phyloP scores from a whole-genome alignment of 64 coral and sea anemone species.

The Porites australiensis region DNA sequence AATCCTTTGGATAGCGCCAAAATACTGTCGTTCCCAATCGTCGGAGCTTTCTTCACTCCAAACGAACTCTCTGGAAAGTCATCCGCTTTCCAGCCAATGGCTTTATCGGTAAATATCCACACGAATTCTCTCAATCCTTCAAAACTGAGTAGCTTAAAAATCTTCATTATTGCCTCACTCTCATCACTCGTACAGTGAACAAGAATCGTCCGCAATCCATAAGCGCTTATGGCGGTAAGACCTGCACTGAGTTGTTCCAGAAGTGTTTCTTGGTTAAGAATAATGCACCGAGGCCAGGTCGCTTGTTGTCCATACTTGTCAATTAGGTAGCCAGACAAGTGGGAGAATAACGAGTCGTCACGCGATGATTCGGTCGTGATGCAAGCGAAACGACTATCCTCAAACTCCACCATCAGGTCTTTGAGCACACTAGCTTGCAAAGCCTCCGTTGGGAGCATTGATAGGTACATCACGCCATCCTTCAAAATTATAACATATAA shows the following conservation, averaged over 20 bases:
- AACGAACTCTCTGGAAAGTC: conserved; percentile 70
- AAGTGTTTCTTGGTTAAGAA: not conserved
- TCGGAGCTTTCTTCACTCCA: conserved; percentile 57
- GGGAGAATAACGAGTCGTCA: conserved; percentile 66
- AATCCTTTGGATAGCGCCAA: conserved; percentile 2
- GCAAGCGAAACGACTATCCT: conserved; percentile 81
- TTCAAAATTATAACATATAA: not conserved
- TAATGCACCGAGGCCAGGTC: conserved; percentile 53
- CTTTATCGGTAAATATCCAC: conserved; percentile 84
- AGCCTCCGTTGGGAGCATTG: conserved; percentile 67
- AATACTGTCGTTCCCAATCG: not conserved
- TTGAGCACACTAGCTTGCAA: conserved; percentile 62
- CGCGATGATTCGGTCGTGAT: conserved; percentile 64
- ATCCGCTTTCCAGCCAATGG: conserved; percentile 30
- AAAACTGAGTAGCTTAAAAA: conserved; percentile 57
- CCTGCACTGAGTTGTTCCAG: conserved; percentile 56
- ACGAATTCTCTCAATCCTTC: conserved; percentile 43
- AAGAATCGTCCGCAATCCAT: conserved; percentile 55
- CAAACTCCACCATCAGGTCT: conserved; percentile 77
- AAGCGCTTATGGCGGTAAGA: conserved; percentile 71
- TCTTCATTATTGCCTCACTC: conserved; percentile 32
- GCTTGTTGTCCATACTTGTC: not conserved
- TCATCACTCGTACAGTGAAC: conserved; percentile 62
- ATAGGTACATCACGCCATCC: conserved; percentile 23
- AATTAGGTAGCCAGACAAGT: conserved; percentile 54